Evolutionary conservation across 2,797 vertebrate genomes (phyloP), one percentile per base, ranked within the genome.

Genomic region (Yasuhikotakia modesta): DNA sequence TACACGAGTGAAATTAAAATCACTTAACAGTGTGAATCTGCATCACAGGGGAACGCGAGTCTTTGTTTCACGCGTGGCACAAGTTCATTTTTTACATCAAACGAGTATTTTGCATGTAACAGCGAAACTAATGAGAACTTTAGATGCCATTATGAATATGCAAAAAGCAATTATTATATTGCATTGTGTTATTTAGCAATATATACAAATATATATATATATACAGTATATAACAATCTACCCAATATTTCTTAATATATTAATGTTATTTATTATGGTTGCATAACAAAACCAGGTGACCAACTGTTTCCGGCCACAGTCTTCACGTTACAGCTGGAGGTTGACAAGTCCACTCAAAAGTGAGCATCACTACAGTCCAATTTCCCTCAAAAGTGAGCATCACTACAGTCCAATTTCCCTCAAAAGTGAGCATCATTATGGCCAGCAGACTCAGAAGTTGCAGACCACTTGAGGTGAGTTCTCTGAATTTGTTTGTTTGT

Each of bases 1-100:
- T 74, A 70, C 70, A 65, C 21, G 63, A 78, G 46, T 48, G 48
- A 77, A 80, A 80, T 76, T 75, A 76, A 76, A 81, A 77, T 72
- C 61, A 77, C 70, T 76, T 81, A 76, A 81, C 73, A 77, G 73
- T 78, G 76, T 78, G 76, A 24, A 81, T 76, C 79, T 58, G 64
- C 75, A 77, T 71, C 63, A 58, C 35, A 13, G 24, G 50, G 72
- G 12, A n/a, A 77, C 14, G 19, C 57, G 27, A 64, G 67, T 53
- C 67, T 78, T 71, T 78, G 76, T 64, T 78, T 55, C 57, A 64
- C 70, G 67, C 57, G 43, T 78, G 76, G 67, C 76, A 64, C 76
- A 63, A 53, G 76, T 63, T 70, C 30, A 70, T 52, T 64, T 70
- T 78, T 78, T 63, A 78, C 58, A 70, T 78, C 67, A 70, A 78